phyloP scores from a whole-genome alignment of 2,113 vertebrate genomes.

The Oryzias melastigma region DNA sequence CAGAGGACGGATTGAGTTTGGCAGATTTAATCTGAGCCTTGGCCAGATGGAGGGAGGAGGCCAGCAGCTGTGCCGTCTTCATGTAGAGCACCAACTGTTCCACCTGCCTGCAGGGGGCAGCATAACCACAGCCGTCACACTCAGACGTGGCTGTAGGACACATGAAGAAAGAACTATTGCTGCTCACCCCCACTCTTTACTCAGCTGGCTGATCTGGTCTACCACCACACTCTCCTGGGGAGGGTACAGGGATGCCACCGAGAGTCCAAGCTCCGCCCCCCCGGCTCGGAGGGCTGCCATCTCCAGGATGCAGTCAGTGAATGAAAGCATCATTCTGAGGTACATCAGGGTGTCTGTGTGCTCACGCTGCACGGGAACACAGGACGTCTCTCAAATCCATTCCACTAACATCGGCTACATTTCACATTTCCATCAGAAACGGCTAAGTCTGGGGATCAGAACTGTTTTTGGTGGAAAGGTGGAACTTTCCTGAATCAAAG shows the following conservation, averaged over 20 bases:
- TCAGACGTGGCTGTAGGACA: not conserved
- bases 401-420: too few relatives aligned
- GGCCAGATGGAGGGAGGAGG: constrained; percentile 92
- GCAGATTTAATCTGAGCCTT: constrained; percentile 95
- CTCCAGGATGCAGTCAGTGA: constrained; percentile 94
- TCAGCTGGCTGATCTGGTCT: constrained; percentile 96
- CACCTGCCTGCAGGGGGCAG: constrained; percentile 83
- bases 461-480: too few relatives aligned
- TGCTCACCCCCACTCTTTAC: constrained; percentile 95
- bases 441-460: too few relatives aligned
- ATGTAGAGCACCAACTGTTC: constrained; percentile 96
- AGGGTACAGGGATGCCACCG: constrained; percentile 85
- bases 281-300: constrained; percentile 84
- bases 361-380: constrained; percentile 79
- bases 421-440: too few relatives aligned
- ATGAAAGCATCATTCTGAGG: constrained; percentile 90
- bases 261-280: constrained; percentile 83
- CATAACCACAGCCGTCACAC: constrained; percentile 14
- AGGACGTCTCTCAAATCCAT: not conserved
- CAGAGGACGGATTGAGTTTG: constrained; percentile 91
- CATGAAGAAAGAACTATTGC: not conserved
- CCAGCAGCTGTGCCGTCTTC: constrained; percentile 93
- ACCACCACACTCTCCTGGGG: constrained; percentile 95
- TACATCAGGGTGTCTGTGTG: constrained; percentile 94
- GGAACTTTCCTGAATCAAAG: too few relatives aligned